phyloP scores from a whole-genome alignment of 2,797 vertebrate species.

The Anguilla marmorata region DNA sequence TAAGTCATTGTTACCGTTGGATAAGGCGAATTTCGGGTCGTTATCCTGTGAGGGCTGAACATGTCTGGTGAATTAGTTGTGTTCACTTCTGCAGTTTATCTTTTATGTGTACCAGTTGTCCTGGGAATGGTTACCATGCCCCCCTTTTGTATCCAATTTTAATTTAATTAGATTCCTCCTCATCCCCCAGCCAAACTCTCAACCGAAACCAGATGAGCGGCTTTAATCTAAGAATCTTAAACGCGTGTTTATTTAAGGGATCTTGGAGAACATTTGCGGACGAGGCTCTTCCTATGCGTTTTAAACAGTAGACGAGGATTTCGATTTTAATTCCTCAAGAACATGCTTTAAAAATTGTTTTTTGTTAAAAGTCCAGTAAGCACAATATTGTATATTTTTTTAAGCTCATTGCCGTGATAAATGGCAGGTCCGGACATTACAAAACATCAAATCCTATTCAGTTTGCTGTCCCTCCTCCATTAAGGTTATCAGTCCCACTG shows the following conservation, averaged over 20 bases:
- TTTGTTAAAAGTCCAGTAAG: not conserved
- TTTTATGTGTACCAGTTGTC: conserved; percentile 17
- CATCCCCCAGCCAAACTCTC: conserved; percentile 28
- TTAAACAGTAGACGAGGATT: conserved; percentile 5
- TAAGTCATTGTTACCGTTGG: not conserved
- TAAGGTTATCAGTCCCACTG: not conserved
- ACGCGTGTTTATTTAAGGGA: conserved; percentile 35
- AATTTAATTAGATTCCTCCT: conserved; percentile 33
- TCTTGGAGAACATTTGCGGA: conserved; percentile 7
- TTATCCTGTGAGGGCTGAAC: conserved; percentile 33
- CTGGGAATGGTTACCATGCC: conserved; percentile 29
- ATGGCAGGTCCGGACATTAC: conserved; percentile 47
- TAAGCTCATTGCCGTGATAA: conserved; percentile 46
- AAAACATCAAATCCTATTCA: conserved; percentile 43
- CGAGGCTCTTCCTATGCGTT: conserved; percentile 14
- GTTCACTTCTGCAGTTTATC: conserved; percentile 21
- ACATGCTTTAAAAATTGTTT: not conserved
- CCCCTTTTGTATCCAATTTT: conserved; percentile 34
- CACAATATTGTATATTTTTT: conserved; percentile 41
- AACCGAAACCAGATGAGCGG: conserved; percentile 36
- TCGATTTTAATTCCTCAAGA: conserved; percentile 12
- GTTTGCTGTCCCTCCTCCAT: not conserved
- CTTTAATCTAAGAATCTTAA: conserved; percentile 36
- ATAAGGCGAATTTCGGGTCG: conserved; percentile 17
- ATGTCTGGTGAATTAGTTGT: conserved; percentile 22